A percentile compares a stretch with the other conserved stretches of the same genome.
Evolutionary conservation across 1,140 invertebrate species (phyloP).

Genomic region (Brachionus calyciflorus): DNA sequence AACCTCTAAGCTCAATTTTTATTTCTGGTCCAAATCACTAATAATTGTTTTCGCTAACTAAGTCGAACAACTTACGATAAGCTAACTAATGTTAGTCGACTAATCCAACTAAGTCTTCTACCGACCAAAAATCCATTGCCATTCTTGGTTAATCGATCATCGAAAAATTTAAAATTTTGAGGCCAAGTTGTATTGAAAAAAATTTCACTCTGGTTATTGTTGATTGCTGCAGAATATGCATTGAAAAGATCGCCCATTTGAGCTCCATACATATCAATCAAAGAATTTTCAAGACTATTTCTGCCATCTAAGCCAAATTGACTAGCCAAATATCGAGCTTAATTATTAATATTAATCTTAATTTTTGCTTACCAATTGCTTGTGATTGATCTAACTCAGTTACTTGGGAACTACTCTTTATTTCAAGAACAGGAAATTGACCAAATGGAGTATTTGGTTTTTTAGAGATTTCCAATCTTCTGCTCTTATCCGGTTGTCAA

Average conservation of each 20-base stretch:
- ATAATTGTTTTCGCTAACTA: no score
- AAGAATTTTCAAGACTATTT: constrained; percentile 1
- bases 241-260: constrained; percentile 29
- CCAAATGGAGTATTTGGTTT: constrained; percentile 1
- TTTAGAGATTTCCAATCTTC: constrained; percentile 49
- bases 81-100: no score
- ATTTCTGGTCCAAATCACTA: no score
- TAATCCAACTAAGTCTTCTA: background rate
- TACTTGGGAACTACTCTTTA: background rate
- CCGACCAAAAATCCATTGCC: constrained; percentile 20
- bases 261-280: constrained; percentile 21
- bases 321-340: constrained; percentile 19
- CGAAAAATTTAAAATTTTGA: constrained; percentile 20
- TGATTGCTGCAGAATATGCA: background rate
- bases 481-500: constrained; percentile 49
- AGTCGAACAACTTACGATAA: no score
- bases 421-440: constrained; percentile 46
- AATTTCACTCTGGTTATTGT: background rate
- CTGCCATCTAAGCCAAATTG: background rate
- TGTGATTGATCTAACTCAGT: background rate
- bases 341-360: background rate
- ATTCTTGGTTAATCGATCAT: constrained; percentile 13
- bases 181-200: background rate
- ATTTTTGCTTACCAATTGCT: constrained; percentile 19
- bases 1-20: no score